Percentiles rank a stretch among this genome's conserved stretches.
Conservation (phyloP, 2,113 vertebrate genomes). For the Corynorhinus townsendii region DNA sequence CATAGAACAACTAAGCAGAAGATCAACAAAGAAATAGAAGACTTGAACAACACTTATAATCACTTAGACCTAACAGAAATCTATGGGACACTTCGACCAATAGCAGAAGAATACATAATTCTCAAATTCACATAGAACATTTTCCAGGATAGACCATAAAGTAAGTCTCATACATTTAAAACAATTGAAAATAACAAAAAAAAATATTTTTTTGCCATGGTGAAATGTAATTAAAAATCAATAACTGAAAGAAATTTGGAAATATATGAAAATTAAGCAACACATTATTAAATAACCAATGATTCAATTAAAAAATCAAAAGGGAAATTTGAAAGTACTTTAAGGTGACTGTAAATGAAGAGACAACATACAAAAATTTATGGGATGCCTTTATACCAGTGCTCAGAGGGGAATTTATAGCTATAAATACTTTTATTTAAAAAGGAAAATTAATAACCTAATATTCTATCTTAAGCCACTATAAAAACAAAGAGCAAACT, state of each 20-base stretch:
- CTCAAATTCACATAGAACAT: neutral
- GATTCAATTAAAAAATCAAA: neutral
- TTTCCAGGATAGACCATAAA: neutral
- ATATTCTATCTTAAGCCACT: neutral
- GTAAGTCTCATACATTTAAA: neutral
- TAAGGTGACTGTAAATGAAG: neutral
- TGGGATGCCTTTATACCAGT: neutral
- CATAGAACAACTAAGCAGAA: neutral
- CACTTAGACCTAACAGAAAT: neutral
- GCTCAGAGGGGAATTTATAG: neutral
- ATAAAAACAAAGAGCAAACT: neutral
- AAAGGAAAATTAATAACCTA: neutral
- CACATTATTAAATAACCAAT: neutral
- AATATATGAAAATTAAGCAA: neutral
- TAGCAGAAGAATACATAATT: neutral
- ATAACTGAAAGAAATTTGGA: neutral
- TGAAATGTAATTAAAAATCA: neutral
- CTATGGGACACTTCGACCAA: neutral
- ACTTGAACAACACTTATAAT: neutral
- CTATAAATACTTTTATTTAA: neutral
- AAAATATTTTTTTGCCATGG: neutral
- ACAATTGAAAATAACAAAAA: neutral
- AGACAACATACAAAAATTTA: neutral
- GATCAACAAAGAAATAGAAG: neutral
- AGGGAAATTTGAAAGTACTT: neutral